These are phyloP conservation scores for Lithosia quadra DNA, from an alignment of 2,888 invertebrate genomes.

Conservation along the genomic window DNA sequence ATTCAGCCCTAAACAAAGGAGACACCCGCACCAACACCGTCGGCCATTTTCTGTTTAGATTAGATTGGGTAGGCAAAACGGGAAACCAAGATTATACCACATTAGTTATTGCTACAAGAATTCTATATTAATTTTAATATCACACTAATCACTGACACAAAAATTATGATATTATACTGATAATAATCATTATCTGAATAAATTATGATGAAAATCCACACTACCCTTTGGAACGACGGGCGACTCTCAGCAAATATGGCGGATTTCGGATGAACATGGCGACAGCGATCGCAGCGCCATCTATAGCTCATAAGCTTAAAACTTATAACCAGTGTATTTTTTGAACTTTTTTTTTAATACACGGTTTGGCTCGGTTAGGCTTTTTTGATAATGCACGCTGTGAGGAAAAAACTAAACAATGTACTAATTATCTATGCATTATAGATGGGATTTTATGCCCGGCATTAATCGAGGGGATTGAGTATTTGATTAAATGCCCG, in stretches of 20 bases:
- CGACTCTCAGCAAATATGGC: slow-evolving; percentile 85
- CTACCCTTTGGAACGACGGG: slow-evolving; percentile 76
- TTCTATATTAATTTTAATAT: slow-evolving; percentile 63
- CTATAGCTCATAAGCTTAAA: too few relatives aligned
- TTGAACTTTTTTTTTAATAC: too few relatives aligned
- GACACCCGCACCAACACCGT: slow-evolving; percentile 92
- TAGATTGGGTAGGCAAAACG: slow-evolving; percentile 84
- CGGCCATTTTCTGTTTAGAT: slow-evolving; percentile 94
- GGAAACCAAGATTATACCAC: slow-evolving; percentile 75
- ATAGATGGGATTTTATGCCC: too few relatives aligned
- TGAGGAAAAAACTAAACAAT: too few relatives aligned
- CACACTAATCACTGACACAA: slow-evolving; percentile 78
- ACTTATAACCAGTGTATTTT: too few relatives aligned
- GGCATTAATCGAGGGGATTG: too few relatives aligned
- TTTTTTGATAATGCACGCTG: too few relatives aligned
- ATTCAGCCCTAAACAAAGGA: slow-evolving; percentile 92
- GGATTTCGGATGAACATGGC: slow-evolving; percentile 80
- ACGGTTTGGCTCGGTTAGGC: too few relatives aligned
- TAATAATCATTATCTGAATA: slow-evolving; percentile 78
- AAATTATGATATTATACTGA: slow-evolving; percentile 73
- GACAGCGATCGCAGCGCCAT: slow-evolving; percentile 67
- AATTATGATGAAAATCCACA: slow-evolving; percentile 75
- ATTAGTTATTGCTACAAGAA: slow-evolving; percentile 65
- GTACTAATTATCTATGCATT: too few relatives aligned
- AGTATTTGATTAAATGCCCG: too few relatives aligned